Evolutionary conservation across 2,888 invertebrate species (phyloP).

Genomic region (Cantharis rustica): DNA sequence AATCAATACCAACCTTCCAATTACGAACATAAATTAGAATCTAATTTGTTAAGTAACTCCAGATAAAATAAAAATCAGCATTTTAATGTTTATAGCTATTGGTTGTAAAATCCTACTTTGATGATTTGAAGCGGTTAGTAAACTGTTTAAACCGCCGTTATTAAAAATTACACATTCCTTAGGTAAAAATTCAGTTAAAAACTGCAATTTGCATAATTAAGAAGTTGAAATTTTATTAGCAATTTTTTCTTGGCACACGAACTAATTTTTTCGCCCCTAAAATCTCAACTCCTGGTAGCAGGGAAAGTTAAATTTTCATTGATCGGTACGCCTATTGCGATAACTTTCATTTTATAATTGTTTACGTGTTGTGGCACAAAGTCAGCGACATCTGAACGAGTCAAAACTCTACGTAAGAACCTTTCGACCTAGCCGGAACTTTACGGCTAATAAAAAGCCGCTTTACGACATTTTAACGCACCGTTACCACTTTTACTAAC

Average conservation of each 20-base stretch:
- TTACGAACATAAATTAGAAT: background rate
- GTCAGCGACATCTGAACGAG: conserved; percentile 42
- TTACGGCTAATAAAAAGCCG: conserved; percentile 56
- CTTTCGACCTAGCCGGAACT: conserved; percentile 49
- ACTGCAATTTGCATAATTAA: background rate
- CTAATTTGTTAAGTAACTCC: background rate
- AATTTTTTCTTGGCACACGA: background rate
- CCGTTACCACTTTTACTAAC: conserved; percentile 56
- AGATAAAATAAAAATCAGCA: background rate
- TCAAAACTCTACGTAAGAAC: conserved; percentile 41
- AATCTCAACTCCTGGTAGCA: background rate
- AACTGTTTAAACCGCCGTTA: background rate
- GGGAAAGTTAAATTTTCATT: background rate
- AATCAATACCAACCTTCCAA: background rate
- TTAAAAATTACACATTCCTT: background rate
- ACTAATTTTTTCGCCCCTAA: background rate
- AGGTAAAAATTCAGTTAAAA: background rate
- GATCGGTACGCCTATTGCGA: background rate
- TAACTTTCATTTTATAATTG: conserved; percentile 42
- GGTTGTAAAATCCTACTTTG: background rate
- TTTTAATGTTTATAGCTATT: background rate
- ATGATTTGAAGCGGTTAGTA: background rate
- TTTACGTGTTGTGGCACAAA: conserved; percentile 45
- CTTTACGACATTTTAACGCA: conserved; percentile 56
- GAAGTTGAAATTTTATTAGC: background rate